phyloP scores from a whole-genome alignment of 1,140 invertebrate genomes.

The Camponotus vicinus region DNA sequence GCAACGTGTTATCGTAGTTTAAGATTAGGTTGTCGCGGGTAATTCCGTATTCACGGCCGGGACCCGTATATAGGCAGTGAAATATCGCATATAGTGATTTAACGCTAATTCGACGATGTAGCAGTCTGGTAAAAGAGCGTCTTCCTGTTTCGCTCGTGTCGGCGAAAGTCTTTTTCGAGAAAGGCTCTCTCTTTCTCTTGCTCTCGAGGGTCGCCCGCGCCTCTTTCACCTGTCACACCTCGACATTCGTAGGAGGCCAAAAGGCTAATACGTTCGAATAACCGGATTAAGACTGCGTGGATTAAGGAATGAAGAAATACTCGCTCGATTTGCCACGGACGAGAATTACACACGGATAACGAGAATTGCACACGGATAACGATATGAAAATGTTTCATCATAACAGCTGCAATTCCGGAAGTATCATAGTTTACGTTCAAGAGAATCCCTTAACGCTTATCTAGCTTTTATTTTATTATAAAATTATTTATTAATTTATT shows the following conservation, averaged over 20 bases:
- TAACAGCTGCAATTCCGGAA: not conserved
- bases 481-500: too few species aligned
- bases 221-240: conserved; percentile 73
- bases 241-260: conserved; percentile 65
- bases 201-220: conserved; percentile 21
- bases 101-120: conserved; percentile 13
- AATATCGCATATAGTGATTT: conserved; percentile 52
- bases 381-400: not conserved
- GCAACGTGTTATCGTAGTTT: conserved; percentile 66
- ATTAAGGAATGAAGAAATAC: conserved; percentile 63
- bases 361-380: too few species aligned
- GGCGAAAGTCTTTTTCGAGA: conserved; percentile 60
- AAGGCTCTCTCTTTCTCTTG: conserved; percentile 30
- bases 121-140: conserved; percentile 2
- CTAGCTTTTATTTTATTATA: not conserved
- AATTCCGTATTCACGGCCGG: conserved; percentile 64
- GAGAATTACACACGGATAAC: conserved; percentile 50
- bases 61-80: conserved; percentile 37
- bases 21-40: conserved; percentile 71
- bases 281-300: conserved; percentile 68
- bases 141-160: conserved; percentile 31
- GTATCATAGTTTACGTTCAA: not conserved
- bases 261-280: conserved; percentile 66
- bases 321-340: conserved; percentile 42
- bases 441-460: not conserved